Evolutionary conservation across 2,113 vertebrate species (phyloP).

Genomic region (Dipodomys stephensi): DNA sequence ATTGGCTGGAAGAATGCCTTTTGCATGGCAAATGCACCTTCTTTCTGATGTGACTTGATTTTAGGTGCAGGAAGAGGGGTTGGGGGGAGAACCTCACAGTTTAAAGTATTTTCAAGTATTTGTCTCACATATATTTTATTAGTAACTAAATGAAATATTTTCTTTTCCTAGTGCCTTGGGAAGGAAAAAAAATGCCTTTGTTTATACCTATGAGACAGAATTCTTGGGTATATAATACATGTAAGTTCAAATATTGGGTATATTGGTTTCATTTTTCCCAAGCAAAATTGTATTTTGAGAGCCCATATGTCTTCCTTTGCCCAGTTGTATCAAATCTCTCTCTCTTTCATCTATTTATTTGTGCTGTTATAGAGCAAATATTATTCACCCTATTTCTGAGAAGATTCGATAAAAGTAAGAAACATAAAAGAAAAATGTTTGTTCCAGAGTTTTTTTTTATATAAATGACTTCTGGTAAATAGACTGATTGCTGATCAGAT

Average conservation of each 20-base stretch:
- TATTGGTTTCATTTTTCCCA: conserved; percentile 71
- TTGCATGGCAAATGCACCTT: background rate
- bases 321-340: conserved; percentile 44
- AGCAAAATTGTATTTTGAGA: conserved; percentile 72
- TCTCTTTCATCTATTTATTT: conserved; percentile 50
- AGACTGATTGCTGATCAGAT: conserved; percentile 1
- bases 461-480: conserved; percentile 53
- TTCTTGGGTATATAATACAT: conserved; percentile 61
- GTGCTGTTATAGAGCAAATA: conserved; percentile 48
- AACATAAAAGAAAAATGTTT: conserved; percentile 59
- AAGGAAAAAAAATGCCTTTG: conserved; percentile 63
- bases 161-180: conserved; percentile 38
- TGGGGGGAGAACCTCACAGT: background rate
- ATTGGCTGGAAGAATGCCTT: conserved; percentile 47
- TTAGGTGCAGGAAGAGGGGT: background rate
- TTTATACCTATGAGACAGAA: conserved; percentile 54
- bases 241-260: conserved; percentile 64
- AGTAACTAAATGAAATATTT: conserved; percentile 69
- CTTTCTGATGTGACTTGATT: conserved; percentile 58
- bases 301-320: conserved; percentile 68
- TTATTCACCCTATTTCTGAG: conserved; percentile 55
- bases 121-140: conserved; percentile 40
- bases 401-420: conserved; percentile 49
- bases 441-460: conserved; percentile 33
- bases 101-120: conserved; percentile 50